Evolutionary conservation across 2,797 vertebrate species (phyloP).

Genomic region (Molossus alvarezi): DNA sequence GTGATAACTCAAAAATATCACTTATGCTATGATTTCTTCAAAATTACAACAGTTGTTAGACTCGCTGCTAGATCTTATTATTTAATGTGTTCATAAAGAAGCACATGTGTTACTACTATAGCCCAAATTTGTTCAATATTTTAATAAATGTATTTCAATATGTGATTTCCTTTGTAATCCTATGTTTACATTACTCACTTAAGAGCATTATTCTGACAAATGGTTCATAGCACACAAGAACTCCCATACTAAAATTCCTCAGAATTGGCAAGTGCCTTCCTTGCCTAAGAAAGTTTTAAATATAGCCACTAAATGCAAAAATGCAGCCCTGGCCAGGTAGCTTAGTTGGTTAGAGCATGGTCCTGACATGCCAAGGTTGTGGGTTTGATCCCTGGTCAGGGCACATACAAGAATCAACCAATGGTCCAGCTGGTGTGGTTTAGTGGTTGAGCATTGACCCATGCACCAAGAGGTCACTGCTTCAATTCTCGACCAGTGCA

Average conservation of each 20-base stretch:
- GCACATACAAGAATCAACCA: neutral
- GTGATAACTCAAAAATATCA: slow-evolving; percentile 31
- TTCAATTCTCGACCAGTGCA: no score
- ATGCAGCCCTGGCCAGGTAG: neutral
- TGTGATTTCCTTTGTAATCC: slow-evolving; percentile 1
- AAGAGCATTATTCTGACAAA: slow-evolving; percentile 59
- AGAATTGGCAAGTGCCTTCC: neutral
- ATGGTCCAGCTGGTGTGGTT: neutral
- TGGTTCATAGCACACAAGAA: slow-evolving; percentile 15
- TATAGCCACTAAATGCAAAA: slow-evolving; percentile 10
- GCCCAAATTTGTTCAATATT: slow-evolving; percentile 7
- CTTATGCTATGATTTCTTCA: neutral
- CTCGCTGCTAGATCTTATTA: neutral
- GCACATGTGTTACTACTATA: neutral
- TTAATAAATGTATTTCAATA: slow-evolving; percentile 48
- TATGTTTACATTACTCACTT: slow-evolving; percentile 39
- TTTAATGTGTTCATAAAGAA: slow-evolving; percentile 28
- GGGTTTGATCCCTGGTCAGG: neutral
- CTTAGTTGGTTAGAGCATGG: neutral
- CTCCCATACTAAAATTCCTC: neutral
- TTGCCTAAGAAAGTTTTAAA: slow-evolving; percentile 16
- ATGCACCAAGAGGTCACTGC: no score
- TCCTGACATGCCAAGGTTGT: neutral
- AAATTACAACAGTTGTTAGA: slow-evolving; percentile 7
- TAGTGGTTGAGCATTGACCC: no score